These are phyloP conservation scores for Lates calcarifer DNA, from an alignment of 2,113 vertebrate species.

Conservation along the genomic window DNA sequence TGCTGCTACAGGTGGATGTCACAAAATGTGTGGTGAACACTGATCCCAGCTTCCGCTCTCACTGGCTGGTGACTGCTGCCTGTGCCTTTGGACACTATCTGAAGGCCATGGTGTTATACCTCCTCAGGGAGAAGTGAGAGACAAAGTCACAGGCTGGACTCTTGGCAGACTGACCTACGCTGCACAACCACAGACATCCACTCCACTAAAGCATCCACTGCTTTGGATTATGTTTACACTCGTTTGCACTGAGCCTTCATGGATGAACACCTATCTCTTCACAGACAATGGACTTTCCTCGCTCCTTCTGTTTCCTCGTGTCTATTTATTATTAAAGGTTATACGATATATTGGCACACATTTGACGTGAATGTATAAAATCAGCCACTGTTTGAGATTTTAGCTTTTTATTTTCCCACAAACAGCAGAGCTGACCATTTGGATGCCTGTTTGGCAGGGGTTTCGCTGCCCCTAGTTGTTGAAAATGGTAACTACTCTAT, in stretches of 20 bases:
- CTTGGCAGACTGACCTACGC: slow-evolving; percentile 25
- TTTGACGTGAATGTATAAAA: slow-evolving; percentile 28
- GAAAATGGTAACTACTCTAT: slow-evolving; percentile 3
- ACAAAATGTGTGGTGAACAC: slow-evolving; percentile 95
- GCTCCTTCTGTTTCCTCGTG: slow-evolving; percentile 8
- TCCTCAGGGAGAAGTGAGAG: slow-evolving; percentile 93
- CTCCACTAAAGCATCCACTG: slow-evolving; percentile 49
- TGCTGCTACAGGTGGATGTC: slow-evolving; percentile 87
- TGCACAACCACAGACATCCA: not conserved
- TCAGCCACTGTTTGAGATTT: not conserved
- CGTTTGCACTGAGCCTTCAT: slow-evolving; percentile 71
- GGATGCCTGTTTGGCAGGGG: not conserved
- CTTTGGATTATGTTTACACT: slow-evolving; percentile 78
- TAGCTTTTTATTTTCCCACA: not conserved
- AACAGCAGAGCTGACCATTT: slow-evolving; percentile 4
- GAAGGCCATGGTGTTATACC: slow-evolving; percentile 90
- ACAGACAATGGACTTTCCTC: slow-evolving; percentile 7
- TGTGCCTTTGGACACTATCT: slow-evolving; percentile 92
- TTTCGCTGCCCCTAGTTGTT: slow-evolving; percentile 43
- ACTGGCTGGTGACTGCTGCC: slow-evolving; percentile 91
- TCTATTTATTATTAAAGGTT: slow-evolving; percentile 63
- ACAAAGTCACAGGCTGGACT: slow-evolving; percentile 20
- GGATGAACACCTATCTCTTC: slow-evolving; percentile 32
- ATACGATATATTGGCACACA: slow-evolving; percentile 19
- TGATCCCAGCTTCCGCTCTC: slow-evolving; percentile 89